Evolutionary conservation across 1,140 invertebrate genomes (phyloP).

Genomic region (Pogonus chalceus): DNA sequence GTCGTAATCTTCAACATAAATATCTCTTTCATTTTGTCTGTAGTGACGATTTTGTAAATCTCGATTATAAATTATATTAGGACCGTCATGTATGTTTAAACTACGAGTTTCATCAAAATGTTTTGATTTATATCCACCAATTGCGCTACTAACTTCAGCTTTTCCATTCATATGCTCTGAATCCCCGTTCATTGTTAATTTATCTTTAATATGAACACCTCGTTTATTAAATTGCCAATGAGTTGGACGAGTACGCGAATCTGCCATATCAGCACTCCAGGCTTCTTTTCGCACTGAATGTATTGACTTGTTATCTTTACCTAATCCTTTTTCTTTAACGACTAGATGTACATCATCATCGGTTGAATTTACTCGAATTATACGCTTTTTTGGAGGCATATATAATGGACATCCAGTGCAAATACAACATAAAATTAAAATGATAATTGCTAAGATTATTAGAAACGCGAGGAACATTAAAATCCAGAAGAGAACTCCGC

Average conservation of each 20-base stretch:
- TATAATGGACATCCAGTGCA: constrained; percentile 73
- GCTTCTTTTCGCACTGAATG: constrained; percentile 57
- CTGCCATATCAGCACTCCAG: constrained; percentile 62
- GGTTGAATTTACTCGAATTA: constrained; percentile 60
- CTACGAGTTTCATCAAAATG: constrained; percentile 24
- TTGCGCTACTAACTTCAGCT: not conserved
- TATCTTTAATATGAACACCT: constrained; percentile 42
- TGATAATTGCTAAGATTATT: constrained; percentile 57
- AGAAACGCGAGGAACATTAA: constrained; percentile 62
- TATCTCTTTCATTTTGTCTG: constrained; percentile 26
- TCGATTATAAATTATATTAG: constrained; percentile 44
- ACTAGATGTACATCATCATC: constrained; percentile 56
- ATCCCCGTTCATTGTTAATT: constrained; percentile 9
- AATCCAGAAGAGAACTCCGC: constrained; percentile 53
- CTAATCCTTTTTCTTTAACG: constrained; percentile 38
- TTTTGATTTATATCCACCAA: not conserved
- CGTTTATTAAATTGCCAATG: constrained; percentile 65
- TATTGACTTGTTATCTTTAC: constrained; percentile 53
- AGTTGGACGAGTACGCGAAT: constrained; percentile 49
- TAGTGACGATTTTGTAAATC: constrained; percentile 36
- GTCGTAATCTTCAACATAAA: constrained; percentile 48
- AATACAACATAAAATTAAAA: constrained; percentile 66
- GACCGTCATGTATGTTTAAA: constrained; percentile 24
- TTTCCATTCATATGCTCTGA: not conserved
- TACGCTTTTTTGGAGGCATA: constrained; percentile 62